These are phyloP conservation scores for Enteromius treurensis DNA, from an alignment of 2,797 vertebrate species.

Conservation along the genomic window DNA sequence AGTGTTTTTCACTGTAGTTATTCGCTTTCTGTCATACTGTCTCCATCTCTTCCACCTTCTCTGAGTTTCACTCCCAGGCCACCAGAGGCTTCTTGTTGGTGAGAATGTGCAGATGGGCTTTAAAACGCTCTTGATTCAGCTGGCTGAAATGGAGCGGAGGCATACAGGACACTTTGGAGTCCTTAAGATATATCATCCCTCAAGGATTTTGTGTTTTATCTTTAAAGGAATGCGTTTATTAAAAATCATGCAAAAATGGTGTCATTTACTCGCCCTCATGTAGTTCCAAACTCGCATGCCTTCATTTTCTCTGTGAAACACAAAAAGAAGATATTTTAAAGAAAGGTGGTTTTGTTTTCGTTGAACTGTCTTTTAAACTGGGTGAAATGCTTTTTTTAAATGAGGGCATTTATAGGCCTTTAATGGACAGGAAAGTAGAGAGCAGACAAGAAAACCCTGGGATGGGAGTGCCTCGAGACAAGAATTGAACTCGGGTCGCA, in stretches of 20 bases:
- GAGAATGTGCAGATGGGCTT: slow-evolving; percentile 59
- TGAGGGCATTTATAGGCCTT: too few species aligned
- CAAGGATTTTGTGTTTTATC: neutral
- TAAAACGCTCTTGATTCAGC: slow-evolving; percentile 67
- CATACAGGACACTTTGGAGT: slow-evolving; percentile 2
- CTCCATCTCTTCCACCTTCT: slow-evolving; percentile 14
- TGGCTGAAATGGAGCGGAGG: slow-evolving; percentile 60
- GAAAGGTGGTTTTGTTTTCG: neutral
- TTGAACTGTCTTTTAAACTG: neutral
- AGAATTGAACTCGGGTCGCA: too few species aligned
- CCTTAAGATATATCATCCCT: slow-evolving; percentile 21
- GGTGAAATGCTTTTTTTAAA: too few species aligned
- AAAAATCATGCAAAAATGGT: neutral
- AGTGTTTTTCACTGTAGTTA: slow-evolving; percentile 56
- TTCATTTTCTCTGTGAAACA: slow-evolving; percentile 12
- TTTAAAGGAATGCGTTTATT: neutral
- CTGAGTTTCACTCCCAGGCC: slow-evolving; percentile 47
- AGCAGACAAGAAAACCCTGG: too few species aligned
- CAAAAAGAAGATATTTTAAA: neutral
- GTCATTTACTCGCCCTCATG: neutral
- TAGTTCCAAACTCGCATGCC: neutral
- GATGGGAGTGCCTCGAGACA: too few species aligned
- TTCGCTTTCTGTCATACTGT: slow-evolving; percentile 18
- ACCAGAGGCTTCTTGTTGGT: slow-evolving; percentile 59
- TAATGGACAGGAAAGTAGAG: too few species aligned